Percentiles rank a stretch among this genome's conserved stretches.
Evolutionary conservation across 2,113 vertebrate genomes (phyloP).

Genomic region (Myiopsitta monachus): DNA sequence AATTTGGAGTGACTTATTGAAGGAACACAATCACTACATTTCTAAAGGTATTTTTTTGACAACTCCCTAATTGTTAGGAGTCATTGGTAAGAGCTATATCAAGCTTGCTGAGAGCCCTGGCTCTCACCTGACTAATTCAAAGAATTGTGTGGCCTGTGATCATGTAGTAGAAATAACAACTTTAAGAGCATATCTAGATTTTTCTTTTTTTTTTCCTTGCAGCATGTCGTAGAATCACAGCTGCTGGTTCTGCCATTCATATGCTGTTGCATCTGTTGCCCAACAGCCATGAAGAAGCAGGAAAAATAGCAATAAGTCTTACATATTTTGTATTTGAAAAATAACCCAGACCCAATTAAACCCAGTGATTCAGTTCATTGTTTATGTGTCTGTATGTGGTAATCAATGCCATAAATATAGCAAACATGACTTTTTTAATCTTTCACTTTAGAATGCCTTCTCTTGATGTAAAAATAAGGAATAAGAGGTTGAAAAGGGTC

Average conservation of each 20-base stretch:
- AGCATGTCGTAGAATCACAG: neutral
- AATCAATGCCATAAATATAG: neutral
- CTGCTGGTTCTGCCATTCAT: neutral
- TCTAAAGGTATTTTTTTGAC: conserved; percentile 30
- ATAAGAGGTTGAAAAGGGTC: neutral
- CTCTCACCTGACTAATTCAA: conserved; percentile 3
- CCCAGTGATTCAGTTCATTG: neutral
- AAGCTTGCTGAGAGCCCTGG: neutral
- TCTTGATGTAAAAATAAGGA: neutral
- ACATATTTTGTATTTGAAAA: neutral
- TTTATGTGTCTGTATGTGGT: neutral
- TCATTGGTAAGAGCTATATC: neutral
- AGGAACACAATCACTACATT: neutral
- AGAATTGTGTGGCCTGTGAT: conserved; percentile 12
- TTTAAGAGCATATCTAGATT: conserved; percentile 14
- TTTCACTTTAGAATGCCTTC: neutral
- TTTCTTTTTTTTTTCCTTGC: neutral
- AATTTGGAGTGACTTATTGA: conserved; percentile 36
- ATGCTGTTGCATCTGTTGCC: neutral
- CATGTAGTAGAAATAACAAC: conserved; percentile 14
- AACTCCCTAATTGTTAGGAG: conserved; percentile 39
- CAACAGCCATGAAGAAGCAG: neutral
- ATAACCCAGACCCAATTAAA: neutral
- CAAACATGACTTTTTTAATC: neutral
- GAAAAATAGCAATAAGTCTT: neutral